A percentile compares a stretch with the other conserved stretches of the same genome.
Conservation (phyloP, 2,888 invertebrate genomes). For the Pocota personata region DNA sequence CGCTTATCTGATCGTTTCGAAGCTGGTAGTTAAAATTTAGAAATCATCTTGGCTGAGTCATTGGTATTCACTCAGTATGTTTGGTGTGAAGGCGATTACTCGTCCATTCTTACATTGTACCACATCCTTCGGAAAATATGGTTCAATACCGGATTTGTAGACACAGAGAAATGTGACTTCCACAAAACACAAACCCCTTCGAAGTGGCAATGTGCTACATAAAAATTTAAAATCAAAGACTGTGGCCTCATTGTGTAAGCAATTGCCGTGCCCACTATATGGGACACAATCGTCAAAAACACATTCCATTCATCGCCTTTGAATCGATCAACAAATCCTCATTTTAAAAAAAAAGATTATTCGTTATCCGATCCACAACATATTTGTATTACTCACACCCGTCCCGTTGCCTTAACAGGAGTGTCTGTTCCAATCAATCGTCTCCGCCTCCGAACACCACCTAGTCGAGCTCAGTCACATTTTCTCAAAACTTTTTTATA, state of each 20-base stretch:
- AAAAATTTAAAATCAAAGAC: not conserved
- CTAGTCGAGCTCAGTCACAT: not conserved
- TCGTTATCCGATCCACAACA: not conserved
- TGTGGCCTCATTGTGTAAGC: conserved; percentile 14
- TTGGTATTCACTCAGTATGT: too few species aligned
- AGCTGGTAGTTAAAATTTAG: too few species aligned
- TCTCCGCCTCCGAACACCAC: not conserved
- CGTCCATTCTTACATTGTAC: too few species aligned
- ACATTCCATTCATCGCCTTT: conserved; percentile 20
- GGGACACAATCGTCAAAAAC: conserved; percentile 24
- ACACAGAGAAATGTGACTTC: not conserved
- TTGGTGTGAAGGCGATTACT: too few species aligned
- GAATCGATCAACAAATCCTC: conserved; percentile 16
- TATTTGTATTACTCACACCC: conserved; percentile 41
- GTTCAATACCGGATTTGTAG: not conserved
- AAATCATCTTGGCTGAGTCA: too few species aligned
- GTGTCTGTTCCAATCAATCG: conserved; percentile 7
- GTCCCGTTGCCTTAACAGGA: conserved; percentile 20
- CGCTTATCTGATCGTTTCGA: too few species aligned
- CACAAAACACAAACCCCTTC: not conserved
- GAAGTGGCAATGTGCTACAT: not conserved
- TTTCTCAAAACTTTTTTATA: conserved; percentile 58
- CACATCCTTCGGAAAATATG: not conserved
- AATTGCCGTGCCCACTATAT: conserved; percentile 11
- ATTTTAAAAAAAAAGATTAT: not conserved